A percentile compares a stretch with the other conserved stretches of the same genome.
These are phyloP conservation scores for Halictus ligatus DNA, from an alignment of 2,888 invertebrate genomes.

Conservation along the genomic window DNA sequence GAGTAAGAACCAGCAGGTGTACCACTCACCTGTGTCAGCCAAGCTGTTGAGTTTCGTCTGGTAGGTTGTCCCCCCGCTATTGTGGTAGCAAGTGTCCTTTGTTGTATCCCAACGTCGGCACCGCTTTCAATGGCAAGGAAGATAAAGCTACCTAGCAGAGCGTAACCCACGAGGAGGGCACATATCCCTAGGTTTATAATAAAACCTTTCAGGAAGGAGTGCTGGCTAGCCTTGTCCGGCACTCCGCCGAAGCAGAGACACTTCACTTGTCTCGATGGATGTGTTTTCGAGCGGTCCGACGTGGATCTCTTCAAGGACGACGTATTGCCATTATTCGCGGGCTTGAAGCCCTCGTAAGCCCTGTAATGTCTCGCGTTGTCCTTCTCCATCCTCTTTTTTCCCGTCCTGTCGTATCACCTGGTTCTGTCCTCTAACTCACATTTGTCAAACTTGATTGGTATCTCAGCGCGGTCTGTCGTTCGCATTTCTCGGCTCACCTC, in stretches of 20 bases:
- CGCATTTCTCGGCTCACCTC: constrained; percentile 33
- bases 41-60: constrained; percentile 79
- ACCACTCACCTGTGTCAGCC: constrained; percentile 82
- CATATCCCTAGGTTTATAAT: constrained; percentile 94
- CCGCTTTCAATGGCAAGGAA: constrained; percentile 94
- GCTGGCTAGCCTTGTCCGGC: constrained; percentile 82
- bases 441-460: constrained; percentile 35
- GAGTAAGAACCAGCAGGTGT: constrained; percentile 48
- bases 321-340: constrained; percentile 83
- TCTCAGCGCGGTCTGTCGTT: constrained; percentile 43
- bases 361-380: constrained; percentile 80
- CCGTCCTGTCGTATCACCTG: constrained; percentile 34
- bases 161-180: constrained; percentile 92
- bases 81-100: constrained; percentile 87
- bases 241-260: constrained; percentile 83
- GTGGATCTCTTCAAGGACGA: constrained; percentile 79
- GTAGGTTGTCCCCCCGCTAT: constrained; percentile 76
- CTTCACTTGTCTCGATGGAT: constrained; percentile 77
- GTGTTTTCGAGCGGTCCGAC: constrained; percentile 71
- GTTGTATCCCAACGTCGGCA: constrained; percentile 85
- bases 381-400: constrained; percentile 78
- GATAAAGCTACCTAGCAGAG: constrained; percentile 91
- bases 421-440: constrained; percentile 30
- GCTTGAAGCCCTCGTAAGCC: constrained; percentile 83
- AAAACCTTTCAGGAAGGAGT: constrained; percentile 89